Evolutionary conservation across 2,797 vertebrate genomes (phyloP), one percentile per base, ranked within the genome.

Genomic region (Lates japonicus): DNA sequence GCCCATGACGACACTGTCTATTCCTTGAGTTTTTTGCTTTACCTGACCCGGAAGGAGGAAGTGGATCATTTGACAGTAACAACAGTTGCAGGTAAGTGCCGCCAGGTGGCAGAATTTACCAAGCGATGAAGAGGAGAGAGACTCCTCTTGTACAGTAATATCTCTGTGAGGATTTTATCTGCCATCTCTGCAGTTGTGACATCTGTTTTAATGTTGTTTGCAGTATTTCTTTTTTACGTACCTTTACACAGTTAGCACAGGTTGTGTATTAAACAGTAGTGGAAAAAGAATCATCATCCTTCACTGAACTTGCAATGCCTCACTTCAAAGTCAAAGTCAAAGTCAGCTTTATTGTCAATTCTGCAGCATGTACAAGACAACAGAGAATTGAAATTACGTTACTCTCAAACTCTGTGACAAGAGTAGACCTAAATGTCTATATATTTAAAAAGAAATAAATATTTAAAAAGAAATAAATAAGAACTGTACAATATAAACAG

Each of bases 81-180:
- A 17, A 2, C 44, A 48, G 31, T 82, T 82, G 0, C 17, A 25
- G 1, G 0, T 0, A 29, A 7, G 4, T 0, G 14, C 74, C 89
- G 70, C 68, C 46, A 78, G 86, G 14, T 62, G 86, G 79, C 46
- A 48, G 5, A 20, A 19, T 73, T 80, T 7, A 78, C 59, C 52
- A 58, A 62, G 10, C 0, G 6, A 61, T 55, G 10, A n/a, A 7
- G 5, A 37, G n/a, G 17, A 12, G 4, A 5, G 11, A 11, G 9
- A 0, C n/a, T 2, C 2, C n/a, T 2, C 2, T 0, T 22, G 0
- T 3, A 4, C 17, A 4, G 9, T 1, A 5, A 41, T 7, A 22
- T 10, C 33, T 20, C 20, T 1, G 5, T 2, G 14, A 33, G n/a
- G 37, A 25, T 19, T 46, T 22, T 4, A 12, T 20, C 5, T 19